These are phyloP conservation scores for Harpalus rubripes DNA, from an alignment of 2,888 invertebrate species.

Conservation along the genomic window DNA sequence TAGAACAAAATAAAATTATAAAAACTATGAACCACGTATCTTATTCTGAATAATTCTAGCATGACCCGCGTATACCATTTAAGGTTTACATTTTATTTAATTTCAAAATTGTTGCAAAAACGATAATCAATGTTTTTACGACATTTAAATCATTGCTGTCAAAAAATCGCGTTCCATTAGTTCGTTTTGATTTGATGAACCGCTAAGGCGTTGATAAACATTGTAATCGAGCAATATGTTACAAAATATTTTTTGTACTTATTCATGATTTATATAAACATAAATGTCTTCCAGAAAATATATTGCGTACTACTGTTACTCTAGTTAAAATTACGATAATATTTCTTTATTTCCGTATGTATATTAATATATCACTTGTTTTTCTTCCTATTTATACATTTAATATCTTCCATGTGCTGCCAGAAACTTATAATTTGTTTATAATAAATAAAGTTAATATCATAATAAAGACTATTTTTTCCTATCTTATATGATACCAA, in stretches of 20 bases:
- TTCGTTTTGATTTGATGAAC: too few species aligned
- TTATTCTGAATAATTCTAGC: too few species aligned
- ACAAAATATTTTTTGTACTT: not conserved
- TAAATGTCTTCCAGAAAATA: not conserved
- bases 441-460: constrained; percentile 21
- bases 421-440: constrained; percentile 31
- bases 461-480: constrained; percentile 18
- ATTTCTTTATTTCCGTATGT: constrained; percentile 13
- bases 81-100: too few species aligned
- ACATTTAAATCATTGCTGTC: too few species aligned
- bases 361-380: constrained; percentile 38
- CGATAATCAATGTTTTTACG: too few species aligned
- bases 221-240: not conserved
- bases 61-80: too few species aligned
- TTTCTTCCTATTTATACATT: constrained; percentile 30
- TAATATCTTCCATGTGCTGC: constrained; percentile 20
- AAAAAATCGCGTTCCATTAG: too few species aligned
- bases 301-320: constrained; percentile 2
- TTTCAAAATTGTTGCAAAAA: too few species aligned
- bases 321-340: constrained; percentile 11
- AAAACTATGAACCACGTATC: too few species aligned
- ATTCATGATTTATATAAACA: not conserved
- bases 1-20: too few species aligned
- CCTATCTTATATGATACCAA: not conserved
- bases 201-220: too few species aligned